Base-by-base conservation (phyloP, 2,888 invertebrate genomes). In the Eupithecia abbreviata region DNA sequence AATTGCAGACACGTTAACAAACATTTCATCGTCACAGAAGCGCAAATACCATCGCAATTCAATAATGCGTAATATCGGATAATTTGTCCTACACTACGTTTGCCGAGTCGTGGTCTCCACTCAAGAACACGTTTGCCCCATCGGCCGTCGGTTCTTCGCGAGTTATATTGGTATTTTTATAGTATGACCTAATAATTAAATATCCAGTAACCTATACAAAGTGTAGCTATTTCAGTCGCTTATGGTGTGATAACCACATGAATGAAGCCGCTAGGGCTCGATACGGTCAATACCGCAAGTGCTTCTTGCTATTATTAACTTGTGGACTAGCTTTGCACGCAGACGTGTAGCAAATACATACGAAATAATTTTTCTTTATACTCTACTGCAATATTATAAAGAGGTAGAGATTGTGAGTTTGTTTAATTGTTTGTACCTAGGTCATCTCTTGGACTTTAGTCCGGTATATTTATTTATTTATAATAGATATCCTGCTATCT, bases 21-120 rank as follows among this genome's bases (percentile, higher is more conserved):
- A 45, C 10, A 68, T 43, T 67, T 62, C 4, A 45, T 10, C 45
- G n/a, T 58, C 55, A 42, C 51, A 69, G 5, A 73, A 42, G 68
- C 68, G 55, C 73, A 74, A 68, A 72, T 71, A 12, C 74, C 68
- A 71, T 73, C 70, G 65, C 70, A 67, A n/a, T 42, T 69, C 47
- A 43, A 67, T 74, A 72, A 68, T 72, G 62, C 67, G 15, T 74
- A 4, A 71, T 68, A 71, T 58, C n/a, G 58, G 58, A 76, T 66
- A 76, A 69, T 62, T 68, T 43, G n/a, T n/a, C n/a, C n/a, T n/a
- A n/a, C n/a, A n/a, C n/a, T n/a, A n/a, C n/a, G n/a, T n/a, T n/a
- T n/a, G n/a, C n/a, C n/a, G n/a, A n/a, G n/a, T n/a, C n/a, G n/a
- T n/a, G n/a, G n/a, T n/a, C n/a, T n/a, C n/a, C n/a, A n/a, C n/a